Percentiles rank a stretch among this genome's conserved stretches.
Conservation (phyloP, 2,888 invertebrate species). For the Serripes groenlandicus region DNA sequence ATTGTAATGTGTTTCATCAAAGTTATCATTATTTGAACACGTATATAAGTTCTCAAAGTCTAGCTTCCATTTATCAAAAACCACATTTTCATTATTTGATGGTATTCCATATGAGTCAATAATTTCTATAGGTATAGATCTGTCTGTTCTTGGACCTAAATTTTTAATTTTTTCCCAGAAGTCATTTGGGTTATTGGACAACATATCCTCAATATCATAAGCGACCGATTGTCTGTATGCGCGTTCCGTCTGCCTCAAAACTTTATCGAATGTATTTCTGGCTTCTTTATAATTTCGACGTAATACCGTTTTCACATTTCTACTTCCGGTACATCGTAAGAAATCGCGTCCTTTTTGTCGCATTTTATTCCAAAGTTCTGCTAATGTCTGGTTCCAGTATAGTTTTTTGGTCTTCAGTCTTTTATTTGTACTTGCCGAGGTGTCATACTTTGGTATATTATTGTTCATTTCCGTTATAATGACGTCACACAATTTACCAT, state of each 20-base stretch:
- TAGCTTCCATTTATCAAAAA: constrained; percentile 35
- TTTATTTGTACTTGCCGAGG: constrained; percentile 19
- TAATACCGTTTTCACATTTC: background rate
- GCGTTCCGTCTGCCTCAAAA: constrained; percentile 27
- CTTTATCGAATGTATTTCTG: constrained; percentile 18
- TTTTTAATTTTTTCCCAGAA: constrained; percentile 52
- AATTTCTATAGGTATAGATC: constrained; percentile 34
- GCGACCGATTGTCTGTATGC: constrained; percentile 16
- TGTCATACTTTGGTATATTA: constrained; percentile 23
- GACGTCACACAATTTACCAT: constrained; percentile 1
- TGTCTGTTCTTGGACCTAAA: constrained; percentile 40
- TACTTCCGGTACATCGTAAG: constrained; percentile 7
- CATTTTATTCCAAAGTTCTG: constrained; percentile 26
- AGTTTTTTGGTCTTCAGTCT: constrained; percentile 27
- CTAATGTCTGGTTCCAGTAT: constrained; percentile 38
- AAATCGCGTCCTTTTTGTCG: constrained; percentile 17
- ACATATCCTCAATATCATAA: constrained; percentile 35
- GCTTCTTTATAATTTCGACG: no score
- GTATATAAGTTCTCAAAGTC: constrained; percentile 47
- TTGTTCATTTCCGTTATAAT: constrained; percentile 39
- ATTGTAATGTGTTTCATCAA: constrained; percentile 24
- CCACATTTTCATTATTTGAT: background rate
- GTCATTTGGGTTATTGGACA: constrained; percentile 39
- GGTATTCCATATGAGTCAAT: constrained; percentile 13
- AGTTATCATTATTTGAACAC: constrained; percentile 8